These are phyloP conservation scores for Criorhina ranunculi DNA, from an alignment of 2,888 invertebrate species.

Conservation along the genomic window DNA sequence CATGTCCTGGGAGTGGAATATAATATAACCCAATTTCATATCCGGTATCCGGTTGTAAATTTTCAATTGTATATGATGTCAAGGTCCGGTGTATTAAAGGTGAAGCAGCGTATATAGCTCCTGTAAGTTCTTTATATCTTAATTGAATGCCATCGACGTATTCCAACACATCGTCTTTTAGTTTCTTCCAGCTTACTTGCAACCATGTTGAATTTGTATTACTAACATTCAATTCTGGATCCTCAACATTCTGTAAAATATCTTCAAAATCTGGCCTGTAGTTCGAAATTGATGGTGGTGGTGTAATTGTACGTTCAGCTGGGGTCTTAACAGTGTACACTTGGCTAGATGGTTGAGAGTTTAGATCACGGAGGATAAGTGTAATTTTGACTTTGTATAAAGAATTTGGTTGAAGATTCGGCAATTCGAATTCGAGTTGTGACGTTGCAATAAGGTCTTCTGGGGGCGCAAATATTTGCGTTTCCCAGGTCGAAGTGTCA, in stretches of 20 bases:
- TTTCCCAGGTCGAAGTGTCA: conserved; percentile 91
- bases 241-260: conserved; percentile 86
- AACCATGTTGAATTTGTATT: conserved; percentile 92
- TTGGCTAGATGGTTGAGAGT: conserved; percentile 91
- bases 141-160: conserved; percentile 95
- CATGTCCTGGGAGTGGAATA: conserved; percentile 92
- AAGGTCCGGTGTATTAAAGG: conserved; percentile 93
- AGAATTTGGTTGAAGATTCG: conserved; percentile 91
- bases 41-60: conserved; percentile 90
- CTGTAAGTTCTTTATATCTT: conserved; percentile 92
- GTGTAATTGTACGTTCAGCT: conserved; percentile 85
- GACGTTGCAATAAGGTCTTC: conserved; percentile 94
- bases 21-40: conserved; percentile 94
- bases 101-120: conserved; percentile 93
- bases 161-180: conserved; percentile 91
- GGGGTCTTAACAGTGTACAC: conserved; percentile 91
- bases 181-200: conserved; percentile 92
- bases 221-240: conserved; percentile 90
- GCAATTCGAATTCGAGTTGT: conserved; percentile 93
- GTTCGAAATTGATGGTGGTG: conserved; percentile 81
- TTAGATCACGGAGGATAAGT: conserved; percentile 90
- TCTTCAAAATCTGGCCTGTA: conserved; percentile 84
- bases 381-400: conserved; percentile 93
- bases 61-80: conserved; percentile 90
- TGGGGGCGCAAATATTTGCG: conserved; percentile 94